A percentile compares a stretch with the other conserved stretches of the same genome.
phyloP scores from a whole-genome alignment of 2,113 vertebrate genomes.

The Atherinomorus stipes region DNA sequence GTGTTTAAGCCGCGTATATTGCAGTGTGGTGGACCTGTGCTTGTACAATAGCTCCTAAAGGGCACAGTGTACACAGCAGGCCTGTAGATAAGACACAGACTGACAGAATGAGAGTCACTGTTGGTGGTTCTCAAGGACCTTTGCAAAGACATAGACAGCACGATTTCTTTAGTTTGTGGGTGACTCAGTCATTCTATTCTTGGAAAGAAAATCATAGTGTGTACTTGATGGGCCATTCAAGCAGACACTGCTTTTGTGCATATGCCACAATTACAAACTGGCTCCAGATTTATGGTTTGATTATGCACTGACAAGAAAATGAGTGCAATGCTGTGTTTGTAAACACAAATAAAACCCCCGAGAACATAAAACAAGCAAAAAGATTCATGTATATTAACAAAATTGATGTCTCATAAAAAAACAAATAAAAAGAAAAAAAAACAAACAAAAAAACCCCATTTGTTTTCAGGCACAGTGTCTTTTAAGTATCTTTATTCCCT shows the following conservation, averaged over 20 bases:
- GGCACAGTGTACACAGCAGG: slow-evolving; percentile 36
- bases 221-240: slow-evolving; percentile 62
- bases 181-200: slow-evolving; percentile 77
- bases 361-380: slow-evolving; percentile 38
- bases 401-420: slow-evolving; percentile 51
- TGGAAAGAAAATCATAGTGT: slow-evolving; percentile 54
- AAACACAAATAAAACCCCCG: slow-evolving; percentile 42
- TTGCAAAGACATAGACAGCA: slow-evolving; percentile 41
- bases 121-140: slow-evolving; percentile 31
- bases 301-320: slow-evolving; percentile 48
- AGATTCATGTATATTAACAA: slow-evolving; percentile 58
- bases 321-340: too few species aligned
- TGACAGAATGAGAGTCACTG: slow-evolving; percentile 51
- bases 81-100: slow-evolving; percentile 62
- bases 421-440: too few species aligned
- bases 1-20: neutral
- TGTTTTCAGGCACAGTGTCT: slow-evolving; percentile 40
- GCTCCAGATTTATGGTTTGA: slow-evolving; percentile 46
- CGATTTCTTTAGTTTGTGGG: slow-evolving; percentile 49
- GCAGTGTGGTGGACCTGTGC: slow-evolving; percentile 10
- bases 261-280: slow-evolving; percentile 51
- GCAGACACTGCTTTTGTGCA: slow-evolving; percentile 60
- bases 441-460: too few species aligned
- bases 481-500: slow-evolving; percentile 15
- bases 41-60: slow-evolving; percentile 52